Percentiles rank a stretch among this genome's conserved stretches.
phyloP scores from a whole-genome alignment of 2,797 vertebrate genomes.

The Chromobotia macracanthus region DNA sequence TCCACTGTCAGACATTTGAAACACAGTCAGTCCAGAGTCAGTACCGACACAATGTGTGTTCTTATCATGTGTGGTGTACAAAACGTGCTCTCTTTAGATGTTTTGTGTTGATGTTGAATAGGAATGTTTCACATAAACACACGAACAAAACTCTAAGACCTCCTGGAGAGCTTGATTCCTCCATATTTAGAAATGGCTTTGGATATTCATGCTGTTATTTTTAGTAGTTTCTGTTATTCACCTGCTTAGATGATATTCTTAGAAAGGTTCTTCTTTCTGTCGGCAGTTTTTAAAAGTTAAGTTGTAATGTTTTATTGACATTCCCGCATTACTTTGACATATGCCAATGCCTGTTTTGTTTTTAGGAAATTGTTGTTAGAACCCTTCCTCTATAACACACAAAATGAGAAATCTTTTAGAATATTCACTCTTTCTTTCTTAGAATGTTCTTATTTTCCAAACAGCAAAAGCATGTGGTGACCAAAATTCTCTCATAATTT shows the following conservation, averaged over 20 bases:
- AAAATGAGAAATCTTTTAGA: background rate
- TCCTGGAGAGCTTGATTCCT: constrained; percentile 40
- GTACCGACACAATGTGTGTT: background rate
- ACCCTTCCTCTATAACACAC: background rate
- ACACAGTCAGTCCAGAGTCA: background rate
- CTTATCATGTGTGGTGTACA: background rate
- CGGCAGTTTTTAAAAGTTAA: constrained; percentile 19
- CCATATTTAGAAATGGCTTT: constrained; percentile 49
- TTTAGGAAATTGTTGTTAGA: background rate
- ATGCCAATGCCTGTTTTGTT: background rate
- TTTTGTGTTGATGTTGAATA: background rate
- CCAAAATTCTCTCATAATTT: too few relatives aligned
- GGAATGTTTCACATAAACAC: background rate
- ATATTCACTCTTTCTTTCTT: too few relatives aligned
- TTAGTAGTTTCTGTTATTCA: constrained; percentile 52
- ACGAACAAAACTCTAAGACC: constrained; percentile 13
- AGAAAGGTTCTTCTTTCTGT: too few relatives aligned
- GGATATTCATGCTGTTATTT: constrained; percentile 54
- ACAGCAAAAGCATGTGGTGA: too few relatives aligned
- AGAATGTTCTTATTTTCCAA: too few relatives aligned
- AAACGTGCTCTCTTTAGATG: background rate
- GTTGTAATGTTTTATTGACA: background rate
- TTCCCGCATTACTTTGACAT: background rate
- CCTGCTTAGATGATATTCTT: background rate
- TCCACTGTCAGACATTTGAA: constrained; percentile 20